Percentiles rank a stretch among this genome's conserved stretches.
These are phyloP conservation scores for Machimus rusticus DNA, from an alignment of 2,888 invertebrate genomes.

Conservation along the genomic window DNA sequence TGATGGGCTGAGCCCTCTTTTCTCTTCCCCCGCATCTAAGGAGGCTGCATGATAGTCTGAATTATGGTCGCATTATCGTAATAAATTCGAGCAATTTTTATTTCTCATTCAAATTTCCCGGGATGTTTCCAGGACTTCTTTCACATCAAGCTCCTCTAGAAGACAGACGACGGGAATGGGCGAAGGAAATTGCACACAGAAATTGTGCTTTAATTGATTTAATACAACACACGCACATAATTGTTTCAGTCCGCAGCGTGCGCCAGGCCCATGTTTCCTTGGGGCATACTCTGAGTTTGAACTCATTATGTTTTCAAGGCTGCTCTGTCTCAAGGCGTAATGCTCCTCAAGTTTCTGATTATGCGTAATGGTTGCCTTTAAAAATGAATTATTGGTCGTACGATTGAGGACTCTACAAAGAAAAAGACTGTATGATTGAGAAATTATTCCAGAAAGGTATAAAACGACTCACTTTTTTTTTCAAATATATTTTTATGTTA, in stretches of 20 bases:
- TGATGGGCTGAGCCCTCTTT: not conserved
- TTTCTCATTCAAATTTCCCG: constrained; percentile 38
- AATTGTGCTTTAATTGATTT: not conserved
- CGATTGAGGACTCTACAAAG: not conserved
- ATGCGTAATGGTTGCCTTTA: not conserved
- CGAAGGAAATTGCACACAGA: not conserved
- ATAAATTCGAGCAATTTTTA: constrained; percentile 44
- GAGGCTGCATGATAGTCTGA: constrained; percentile 34
- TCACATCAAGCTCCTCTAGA: not conserved
- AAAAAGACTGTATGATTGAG: not conserved
- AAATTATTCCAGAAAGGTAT: not conserved
- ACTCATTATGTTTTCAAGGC: not conserved
- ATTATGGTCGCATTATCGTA: constrained; percentile 43
- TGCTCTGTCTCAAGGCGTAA: not conserved
- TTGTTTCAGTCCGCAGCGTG: not conserved
- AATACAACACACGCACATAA: not conserved
- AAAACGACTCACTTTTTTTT: not conserved
- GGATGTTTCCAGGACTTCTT: not conserved
- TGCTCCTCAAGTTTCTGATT: not conserved
- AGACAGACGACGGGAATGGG: not conserved
- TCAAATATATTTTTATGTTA: not conserved
- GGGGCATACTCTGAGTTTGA: not conserved
- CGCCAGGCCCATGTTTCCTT: not conserved
- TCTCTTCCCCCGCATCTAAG: not conserved
- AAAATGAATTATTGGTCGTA: not conserved